Evolutionary conservation across 2,888 invertebrate genomes (phyloP), one percentile per base, ranked within the genome.

Genomic region (Athalia cordata): DNA sequence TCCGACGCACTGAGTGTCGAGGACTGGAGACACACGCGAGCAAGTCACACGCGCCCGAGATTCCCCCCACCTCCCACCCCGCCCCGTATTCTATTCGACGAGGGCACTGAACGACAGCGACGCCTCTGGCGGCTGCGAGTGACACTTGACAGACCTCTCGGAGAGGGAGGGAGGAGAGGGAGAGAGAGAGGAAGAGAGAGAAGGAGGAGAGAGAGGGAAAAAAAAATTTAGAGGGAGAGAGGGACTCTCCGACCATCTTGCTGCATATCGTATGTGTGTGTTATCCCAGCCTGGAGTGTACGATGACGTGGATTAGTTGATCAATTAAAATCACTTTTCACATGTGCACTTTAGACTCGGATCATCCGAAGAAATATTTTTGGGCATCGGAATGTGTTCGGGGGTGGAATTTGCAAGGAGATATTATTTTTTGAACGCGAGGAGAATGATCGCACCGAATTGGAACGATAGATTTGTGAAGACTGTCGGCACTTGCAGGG

Each of bases 101-200:
- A 75, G 70, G 49, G 83, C 62, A 75, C 43, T 75, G 64, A 75
- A 64, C 86, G 86, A 86, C 84, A 84, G 82, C 81, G 84, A 86
- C 86, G 87, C 87, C 86, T 85, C 86, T 86, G 85, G 85, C 86
- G 86, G 87, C 83, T 83, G 86, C 83, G 86, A 87, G 85, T 85
- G 86, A 86, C 85, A 85, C 84, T 84, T 84, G 82, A 78, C 82
- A 76, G 62, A 75, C 75, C 29, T 29, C 29, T 29, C 29, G 1
- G 29, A 0, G 62, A 9, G 15, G n/a, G 55, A 81, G 84, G 83
- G 83, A 86, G 83, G 81, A 81, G 52, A 11, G 52, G n/a, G 43
- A 9, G 77, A 45, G 57, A 47, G 50, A 9, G 8, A 66, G 13
- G 68, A 79, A 80, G 80, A 81, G 81, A 79, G 79, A 79, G 79